Evolutionary conservation across 2,113 vertebrate species (phyloP), one percentile per base, ranked within the genome.

Genomic region (Montifringilla adamsi): DNA sequence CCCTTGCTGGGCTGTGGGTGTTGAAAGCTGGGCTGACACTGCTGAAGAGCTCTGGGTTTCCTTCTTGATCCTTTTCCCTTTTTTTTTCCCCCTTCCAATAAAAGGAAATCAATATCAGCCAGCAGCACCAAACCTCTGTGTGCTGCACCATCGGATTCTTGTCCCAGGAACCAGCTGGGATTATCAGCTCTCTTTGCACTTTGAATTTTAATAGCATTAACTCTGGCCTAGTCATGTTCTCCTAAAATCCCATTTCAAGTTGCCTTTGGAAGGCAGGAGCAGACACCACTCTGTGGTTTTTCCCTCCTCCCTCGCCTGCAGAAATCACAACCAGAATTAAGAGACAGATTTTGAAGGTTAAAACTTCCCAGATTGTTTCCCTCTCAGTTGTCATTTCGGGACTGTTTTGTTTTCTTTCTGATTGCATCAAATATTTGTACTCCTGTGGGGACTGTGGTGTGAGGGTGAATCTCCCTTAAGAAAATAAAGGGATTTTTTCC

Each of bases 321-420:
- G 78, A 58, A 93, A 89, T 82, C 67, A 2, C 80, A 76, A 87
- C 66, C 82, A 69, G 82, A 92, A 94, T 87, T 84, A 56, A 87
- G 88, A 92, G 93, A 84, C 97, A 96, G 89, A 94, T 96, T 93
- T 87, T 41, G 89, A 87, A 89, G 84, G 96, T 89, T 94, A 84
- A 60, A 93, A 81, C 84, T 81, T n/a, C 75, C 75, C 86, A 93
- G 83, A 96, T 92, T 95, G 88, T 95, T 95, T 96, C 96, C 90
- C 89, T 96, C 94, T 91, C 89, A 85, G 90, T 76, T 95, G 94
- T 94, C 94, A 92, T 88, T 78, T 78, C 0, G 56, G 86, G 92
- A 92, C 3, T 27, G 55, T 81, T 93, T 90, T 95, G 84, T 95
- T 96, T 96, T 64, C 96, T 92, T 95, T 81, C 84, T 0, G 18